A percentile compares a stretch with the other conserved stretches of the same genome.
phyloP scores from a whole-genome alignment of 2,888 invertebrate genomes.

The Rambutsinella grinnellia region DNA sequence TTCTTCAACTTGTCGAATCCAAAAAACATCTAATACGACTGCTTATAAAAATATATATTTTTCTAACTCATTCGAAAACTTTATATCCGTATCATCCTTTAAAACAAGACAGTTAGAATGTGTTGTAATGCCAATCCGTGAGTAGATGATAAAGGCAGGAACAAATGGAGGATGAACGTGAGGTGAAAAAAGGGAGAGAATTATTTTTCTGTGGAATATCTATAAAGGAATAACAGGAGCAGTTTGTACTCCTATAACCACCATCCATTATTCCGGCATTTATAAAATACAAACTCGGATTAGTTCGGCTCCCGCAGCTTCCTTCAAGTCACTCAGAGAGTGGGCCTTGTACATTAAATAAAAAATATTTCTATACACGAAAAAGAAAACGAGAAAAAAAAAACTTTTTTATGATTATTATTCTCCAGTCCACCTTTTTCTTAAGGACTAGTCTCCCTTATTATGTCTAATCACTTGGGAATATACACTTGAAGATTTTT shows the following conservation, averaged over 20 bases:
- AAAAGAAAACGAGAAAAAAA: too few relatives aligned
- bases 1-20: neutral
- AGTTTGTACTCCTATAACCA: constrained; percentile 26
- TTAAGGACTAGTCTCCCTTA: constrained; percentile 25
- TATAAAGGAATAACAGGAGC: constrained; percentile 44
- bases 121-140: constrained; percentile 48
- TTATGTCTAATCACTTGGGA: constrained; percentile 43
- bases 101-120: too few relatives aligned
- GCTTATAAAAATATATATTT: too few relatives aligned
- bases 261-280: constrained; percentile 57
- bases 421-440: constrained; percentile 25
- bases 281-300: constrained; percentile 57
- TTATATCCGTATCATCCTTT: too few relatives aligned
- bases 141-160: constrained; percentile 30
- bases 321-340: constrained; percentile 31
- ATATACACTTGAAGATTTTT: too few relatives aligned
- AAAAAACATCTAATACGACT: neutral
- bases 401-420: neutral
- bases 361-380: neutral
- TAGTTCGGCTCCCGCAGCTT: constrained; percentile 56
- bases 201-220: neutral
- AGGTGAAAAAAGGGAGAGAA: constrained; percentile 41
- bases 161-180: constrained; percentile 51
- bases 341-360: neutral
- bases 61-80: too few relatives aligned